Base-by-base conservation (phyloP, 2,888 invertebrate species). In the Himalopsyche kuldschensis region DNA sequence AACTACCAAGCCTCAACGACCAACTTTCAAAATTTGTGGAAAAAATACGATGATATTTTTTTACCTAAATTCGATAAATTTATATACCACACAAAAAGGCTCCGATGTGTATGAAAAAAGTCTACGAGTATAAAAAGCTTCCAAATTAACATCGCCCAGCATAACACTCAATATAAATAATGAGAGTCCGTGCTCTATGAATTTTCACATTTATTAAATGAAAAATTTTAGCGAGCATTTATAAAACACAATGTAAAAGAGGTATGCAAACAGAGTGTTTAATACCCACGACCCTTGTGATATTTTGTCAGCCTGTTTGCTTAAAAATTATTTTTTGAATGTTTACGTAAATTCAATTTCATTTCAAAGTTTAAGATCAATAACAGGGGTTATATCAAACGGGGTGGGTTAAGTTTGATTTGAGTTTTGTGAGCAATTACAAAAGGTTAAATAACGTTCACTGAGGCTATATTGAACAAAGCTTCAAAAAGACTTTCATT, bases 271-370 rank as follows among this genome's bases (percentile, higher is more conserved):
- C 78, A 78, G 17, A 5, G 27, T 20, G 46, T 17, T n/a, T 47
- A 17, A 46, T 30, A 46, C 32, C 76, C 30, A 47, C 46, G 46
- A 35, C 78, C 78, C 78, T 78, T 47, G 41, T 78, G 46, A 78
- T 78, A 78, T 78, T 78, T 78, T 78, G 78, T 78, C 78, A 78
- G 78, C 30, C 46, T 78, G 78, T 78, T 78, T 78, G 46, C 78
- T 46, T 46, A 78, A 35, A 46, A 78, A 78, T 77, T 78, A 78
- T 78, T 78, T 78, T 69, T 78, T 47, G 78, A 47, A 47, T 78
- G 78, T 78, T 78, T 78, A 78, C 78, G 78, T 46, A 78, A 78
- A 78, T 78, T 78, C 41, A 78, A 78, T 78, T 78, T 78, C 78
- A 78, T 78, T 78, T 20, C 78, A 35, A 78, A 78, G 78, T 78